These are phyloP conservation scores for Ariopsis seemanni DNA, from an alignment of 2,113 vertebrate genomes.

Conservation along the genomic window DNA sequence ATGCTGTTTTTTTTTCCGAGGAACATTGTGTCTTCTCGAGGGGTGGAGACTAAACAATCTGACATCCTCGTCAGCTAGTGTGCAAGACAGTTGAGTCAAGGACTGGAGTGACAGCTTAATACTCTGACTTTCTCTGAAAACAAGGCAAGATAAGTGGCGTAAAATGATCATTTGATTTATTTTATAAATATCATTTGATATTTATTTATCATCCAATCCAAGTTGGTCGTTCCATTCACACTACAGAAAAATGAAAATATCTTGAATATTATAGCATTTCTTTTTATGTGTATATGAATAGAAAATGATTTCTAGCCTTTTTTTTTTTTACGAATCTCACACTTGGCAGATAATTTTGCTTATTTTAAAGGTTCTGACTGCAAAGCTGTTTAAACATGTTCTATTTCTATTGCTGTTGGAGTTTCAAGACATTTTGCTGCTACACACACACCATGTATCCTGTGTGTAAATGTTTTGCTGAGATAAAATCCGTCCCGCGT, in stretches of 20 bases:
- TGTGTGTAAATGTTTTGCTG: too few relatives aligned
- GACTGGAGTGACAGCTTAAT: conserved; percentile 27
- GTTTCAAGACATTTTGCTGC: too few relatives aligned
- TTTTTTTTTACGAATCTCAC: background rate
- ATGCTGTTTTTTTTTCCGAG: conserved; percentile 6
- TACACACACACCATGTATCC: too few relatives aligned
- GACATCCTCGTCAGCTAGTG: conserved; percentile 1
- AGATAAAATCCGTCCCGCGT: too few relatives aligned
- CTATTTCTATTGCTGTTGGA: too few relatives aligned
- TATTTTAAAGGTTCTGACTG: background rate
- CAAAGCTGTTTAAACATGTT: too few relatives aligned
- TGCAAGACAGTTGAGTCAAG: background rate
- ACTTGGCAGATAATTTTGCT: background rate
- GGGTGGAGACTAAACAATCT: conserved; percentile 29
- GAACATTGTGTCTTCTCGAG: conserved; percentile 35
- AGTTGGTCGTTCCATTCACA: background rate
- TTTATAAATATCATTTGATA: background rate
- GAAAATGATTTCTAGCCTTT: background rate
- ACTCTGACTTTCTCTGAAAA: conserved; percentile 6
- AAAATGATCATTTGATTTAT: background rate
- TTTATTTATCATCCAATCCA: background rate
- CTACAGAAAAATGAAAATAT: background rate
- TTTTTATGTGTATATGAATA: background rate
- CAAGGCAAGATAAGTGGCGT: background rate
- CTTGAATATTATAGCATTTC: background rate